phyloP scores from a whole-genome alignment of 2,113 vertebrate genomes.

The Cyphomyrus plagiostoma region DNA sequence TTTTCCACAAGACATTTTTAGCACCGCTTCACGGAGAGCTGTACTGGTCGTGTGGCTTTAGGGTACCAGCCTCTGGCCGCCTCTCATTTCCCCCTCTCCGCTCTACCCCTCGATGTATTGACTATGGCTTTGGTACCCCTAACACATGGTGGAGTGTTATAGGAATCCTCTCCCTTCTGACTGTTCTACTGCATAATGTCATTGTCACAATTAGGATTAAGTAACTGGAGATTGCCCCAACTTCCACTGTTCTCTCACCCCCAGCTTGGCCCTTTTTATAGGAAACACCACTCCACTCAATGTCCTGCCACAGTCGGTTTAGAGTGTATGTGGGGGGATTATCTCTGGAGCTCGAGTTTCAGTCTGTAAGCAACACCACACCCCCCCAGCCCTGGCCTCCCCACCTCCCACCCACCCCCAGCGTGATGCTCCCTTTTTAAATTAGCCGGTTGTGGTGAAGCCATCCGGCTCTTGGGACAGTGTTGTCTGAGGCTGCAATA shows the following conservation, averaged over 20 bases:
- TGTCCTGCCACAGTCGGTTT: slow-evolving; percentile 50
- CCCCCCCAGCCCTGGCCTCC: not conserved
- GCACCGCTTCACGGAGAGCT: not conserved
- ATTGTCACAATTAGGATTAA: not conserved
- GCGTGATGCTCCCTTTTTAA: slow-evolving; percentile 17
- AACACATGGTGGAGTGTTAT: not conserved
- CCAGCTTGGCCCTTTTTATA: slow-evolving; percentile 74
- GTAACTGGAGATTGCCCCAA: not conserved
- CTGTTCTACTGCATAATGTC: not conserved
- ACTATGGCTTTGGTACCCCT: not conserved
- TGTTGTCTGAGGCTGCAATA: not conserved
- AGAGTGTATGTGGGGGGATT: slow-evolving; percentile 36
- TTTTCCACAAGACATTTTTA: not conserved
- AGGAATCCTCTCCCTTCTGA: not conserved
- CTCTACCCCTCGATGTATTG: not conserved
- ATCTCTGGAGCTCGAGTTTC: slow-evolving; percentile 55
- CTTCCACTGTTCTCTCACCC: slow-evolving; percentile 24
- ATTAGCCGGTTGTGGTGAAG: not conserved
- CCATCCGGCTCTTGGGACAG: not conserved
- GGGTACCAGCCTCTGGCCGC: not conserved
- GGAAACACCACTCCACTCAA: slow-evolving; percentile 62
- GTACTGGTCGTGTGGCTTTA: not conserved
- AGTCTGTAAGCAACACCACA: slow-evolving; percentile 30
- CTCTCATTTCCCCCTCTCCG: not conserved
- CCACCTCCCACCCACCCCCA: not conserved